Base-by-base conservation (phyloP, 2,113 vertebrate genomes). In the Nerophis ophidion region DNA sequence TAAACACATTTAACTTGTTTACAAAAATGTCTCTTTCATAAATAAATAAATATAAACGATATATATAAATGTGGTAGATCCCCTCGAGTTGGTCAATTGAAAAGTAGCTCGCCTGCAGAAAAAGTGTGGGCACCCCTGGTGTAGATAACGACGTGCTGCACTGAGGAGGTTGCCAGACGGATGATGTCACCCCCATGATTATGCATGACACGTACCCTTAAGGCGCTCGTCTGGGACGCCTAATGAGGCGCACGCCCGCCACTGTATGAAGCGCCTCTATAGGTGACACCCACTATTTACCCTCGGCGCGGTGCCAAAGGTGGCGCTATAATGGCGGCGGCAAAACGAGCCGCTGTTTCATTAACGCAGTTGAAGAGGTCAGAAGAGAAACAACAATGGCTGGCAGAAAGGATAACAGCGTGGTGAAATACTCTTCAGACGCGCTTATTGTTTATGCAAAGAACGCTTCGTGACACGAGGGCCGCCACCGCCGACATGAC, bases 281-380 rank as follows among this genome's bases (percentile, higher is more conserved):
- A 44, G 40, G 34, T 66, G 58, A 67, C 49, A 36, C 46, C 48
- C 15, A 54, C 52, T 62, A 71, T 49, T 8, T 57, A 55, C 5
- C 16, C 8, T 61, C 1, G 47, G 26, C 46, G 26, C 49, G 5
- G 8, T 63, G 49, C 26, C 42, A 65, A 44, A 63, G 44, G 51
- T 16, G 11, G 66, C 5, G 40, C 12, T 68, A 33, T 60, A 62
- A 48, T 35, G 44, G 33, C 48, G 65, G 48, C 56, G 59, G 53
- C 3, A 40, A 66, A 66, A 73, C 69, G 35, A 71, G 63, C 48
- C 6, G 50, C 53, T 46, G 26, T 75, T 40, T 61, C 33, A 64
- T 65, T 50, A 5, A 14, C 38, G 44, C 59, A 54, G 60, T 47
- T 8, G 10, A 36, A 60, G 60, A 47, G 65, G 55, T 57, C 35